Percentiles rank a stretch among this genome's conserved stretches.
These are phyloP conservation scores for Trachymyrmex septentrionalis DNA, from an alignment of 1,140 invertebrate species.

Conservation along the genomic window DNA sequence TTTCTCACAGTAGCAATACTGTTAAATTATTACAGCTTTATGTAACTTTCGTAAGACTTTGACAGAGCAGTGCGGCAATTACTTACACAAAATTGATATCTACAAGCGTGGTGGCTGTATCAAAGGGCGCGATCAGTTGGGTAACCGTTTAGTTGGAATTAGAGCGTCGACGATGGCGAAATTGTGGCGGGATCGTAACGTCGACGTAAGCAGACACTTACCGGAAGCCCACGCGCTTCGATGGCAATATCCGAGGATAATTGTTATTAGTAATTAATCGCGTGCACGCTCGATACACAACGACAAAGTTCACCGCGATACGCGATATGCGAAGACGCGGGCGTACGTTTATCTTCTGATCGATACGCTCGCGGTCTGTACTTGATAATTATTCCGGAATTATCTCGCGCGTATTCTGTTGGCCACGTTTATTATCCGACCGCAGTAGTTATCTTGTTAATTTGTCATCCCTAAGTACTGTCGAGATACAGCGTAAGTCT, in stretches of 20 bases:
- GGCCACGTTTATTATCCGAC: constrained; percentile 71
- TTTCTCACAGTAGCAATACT: constrained; percentile 11
- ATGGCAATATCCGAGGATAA: constrained; percentile 51
- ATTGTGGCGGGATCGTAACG: constrained; percentile 44
- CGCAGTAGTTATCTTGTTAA: constrained; percentile 72
- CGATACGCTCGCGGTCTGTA: constrained; percentile 38
- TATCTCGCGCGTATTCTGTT: constrained; percentile 62
- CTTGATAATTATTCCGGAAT: constrained; percentile 69
- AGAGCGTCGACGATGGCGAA: constrained; percentile 29
- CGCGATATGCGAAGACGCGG: constrained; percentile 40
- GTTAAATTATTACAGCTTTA: constrained; percentile 51
- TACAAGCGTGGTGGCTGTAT: constrained; percentile 16
- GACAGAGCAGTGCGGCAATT: constrained; percentile 18
- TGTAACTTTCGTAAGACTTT: constrained; percentile 41
- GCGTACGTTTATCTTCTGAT: constrained; percentile 58
- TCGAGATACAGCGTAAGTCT: constrained; percentile 13
- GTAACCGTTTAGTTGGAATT: constrained; percentile 55
- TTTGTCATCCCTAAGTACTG: constrained; percentile 73
- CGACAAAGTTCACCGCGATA: neutral
- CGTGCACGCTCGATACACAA: neutral
- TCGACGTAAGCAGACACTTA: constrained; percentile 37
- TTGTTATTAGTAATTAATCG: constrained; percentile 71
- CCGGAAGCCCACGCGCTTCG: neutral
- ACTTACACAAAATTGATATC: constrained; percentile 53
- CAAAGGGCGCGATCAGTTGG: constrained; percentile 53